These are phyloP conservation scores for Tenrec ecaudatus DNA, from an alignment of 2,113 vertebrate genomes.

Conservation along the genomic window DNA sequence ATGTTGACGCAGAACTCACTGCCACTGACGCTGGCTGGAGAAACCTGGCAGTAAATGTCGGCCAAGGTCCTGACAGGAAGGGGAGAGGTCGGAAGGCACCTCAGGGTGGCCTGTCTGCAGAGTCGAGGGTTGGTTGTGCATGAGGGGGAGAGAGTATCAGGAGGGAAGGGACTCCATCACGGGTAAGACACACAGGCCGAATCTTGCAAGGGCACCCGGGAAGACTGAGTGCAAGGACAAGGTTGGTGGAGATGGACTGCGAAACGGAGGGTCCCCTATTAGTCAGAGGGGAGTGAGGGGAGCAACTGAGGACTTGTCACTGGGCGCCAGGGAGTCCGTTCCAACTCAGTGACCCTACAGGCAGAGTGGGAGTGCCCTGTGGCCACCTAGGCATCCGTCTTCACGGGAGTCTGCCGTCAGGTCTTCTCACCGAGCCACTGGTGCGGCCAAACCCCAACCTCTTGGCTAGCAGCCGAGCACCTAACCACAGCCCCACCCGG, in stretches of 20 bases:
- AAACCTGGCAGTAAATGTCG: not conserved
- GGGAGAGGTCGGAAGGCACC: not conserved
- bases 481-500: not conserved
- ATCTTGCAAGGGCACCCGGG: not conserved
- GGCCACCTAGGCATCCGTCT: not conserved
- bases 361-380: not conserved
- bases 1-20: not conserved
- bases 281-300: not conserved
- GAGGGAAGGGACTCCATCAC: not conserved
- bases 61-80: constrained; percentile 8
- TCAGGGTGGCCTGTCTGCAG: constrained; percentile 3
- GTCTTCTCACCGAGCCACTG: not conserved
- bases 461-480: not conserved
- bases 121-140: not conserved
- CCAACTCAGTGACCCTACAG: not conserved
- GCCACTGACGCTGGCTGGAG: not conserved
- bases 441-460: not conserved
- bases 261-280: not conserved
- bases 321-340: not conserved
- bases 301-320: not conserved
- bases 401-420: not conserved
- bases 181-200: not conserved
- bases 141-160: not conserved
- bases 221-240: not conserved
- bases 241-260: not conserved